Evolutionary conservation across 2,888 invertebrate species (phyloP).

Genomic region (Troilus luridus): DNA sequence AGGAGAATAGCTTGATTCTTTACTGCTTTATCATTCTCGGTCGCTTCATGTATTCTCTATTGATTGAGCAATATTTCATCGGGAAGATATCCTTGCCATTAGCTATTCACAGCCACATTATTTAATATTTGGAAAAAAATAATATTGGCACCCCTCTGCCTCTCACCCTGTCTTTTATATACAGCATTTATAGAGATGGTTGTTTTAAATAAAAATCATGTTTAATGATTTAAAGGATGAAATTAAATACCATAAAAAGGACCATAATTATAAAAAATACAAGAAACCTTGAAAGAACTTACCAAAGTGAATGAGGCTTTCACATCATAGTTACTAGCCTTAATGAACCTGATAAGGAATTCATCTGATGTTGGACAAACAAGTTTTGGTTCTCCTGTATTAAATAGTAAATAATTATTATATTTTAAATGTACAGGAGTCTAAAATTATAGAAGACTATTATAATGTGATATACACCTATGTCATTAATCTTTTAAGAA

Average conservation of each 20-base stretch:
- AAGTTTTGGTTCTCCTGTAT: conserved; percentile 63
- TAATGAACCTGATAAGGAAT: conserved; percentile 65
- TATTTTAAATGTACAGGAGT: neutral
- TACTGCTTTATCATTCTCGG: no score
- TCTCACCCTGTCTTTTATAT: neutral
- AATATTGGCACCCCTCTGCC: no score
- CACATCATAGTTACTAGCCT: conserved; percentile 63
- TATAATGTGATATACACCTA: neutral
- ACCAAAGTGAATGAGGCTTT: conserved; percentile 63
- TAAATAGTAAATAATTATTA: neutral
- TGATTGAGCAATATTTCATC: no score
- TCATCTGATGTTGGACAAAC: conserved; percentile 64
- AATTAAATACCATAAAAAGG: neutral
- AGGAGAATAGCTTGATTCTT: no score
- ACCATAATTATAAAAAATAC: neutral
- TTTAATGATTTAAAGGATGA: neutral
- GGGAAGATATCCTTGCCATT: no score
- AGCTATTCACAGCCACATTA: no score
- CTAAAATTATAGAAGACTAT: neutral
- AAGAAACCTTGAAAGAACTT: neutral
- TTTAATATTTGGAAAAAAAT: no score
- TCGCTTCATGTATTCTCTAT: no score
- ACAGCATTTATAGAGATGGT: neutral
- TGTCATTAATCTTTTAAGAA: neutral
- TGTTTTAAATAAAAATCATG: neutral